Conservation (phyloP, 1,140 invertebrate genomes). For the Bombus picipes region DNA sequence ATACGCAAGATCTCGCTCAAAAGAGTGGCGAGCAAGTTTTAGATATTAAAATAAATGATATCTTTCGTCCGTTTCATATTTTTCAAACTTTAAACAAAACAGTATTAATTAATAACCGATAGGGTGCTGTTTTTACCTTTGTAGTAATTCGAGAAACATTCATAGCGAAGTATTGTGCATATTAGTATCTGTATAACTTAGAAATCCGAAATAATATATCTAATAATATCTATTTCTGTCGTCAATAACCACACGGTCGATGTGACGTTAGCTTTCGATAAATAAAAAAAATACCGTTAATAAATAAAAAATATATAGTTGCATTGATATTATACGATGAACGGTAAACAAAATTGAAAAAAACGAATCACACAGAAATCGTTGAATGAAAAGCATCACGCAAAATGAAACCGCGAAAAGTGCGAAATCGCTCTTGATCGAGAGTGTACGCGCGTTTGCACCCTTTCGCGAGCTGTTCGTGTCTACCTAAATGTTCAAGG, state of each 20-base stretch:
- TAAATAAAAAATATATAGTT: not conserved
- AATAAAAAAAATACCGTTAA: not conserved
- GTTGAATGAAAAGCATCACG: not conserved
- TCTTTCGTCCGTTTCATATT: too few relatives aligned
- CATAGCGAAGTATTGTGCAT: too few relatives aligned
- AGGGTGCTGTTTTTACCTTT: too few relatives aligned
- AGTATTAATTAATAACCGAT: too few relatives aligned
- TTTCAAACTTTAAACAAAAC: too few relatives aligned
- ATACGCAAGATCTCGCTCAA: not conserved
- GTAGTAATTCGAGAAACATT: too few relatives aligned
- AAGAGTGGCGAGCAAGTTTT: not conserved
- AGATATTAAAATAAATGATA: too few relatives aligned
- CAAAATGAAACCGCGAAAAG: not conserved
- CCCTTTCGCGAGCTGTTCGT: not conserved
- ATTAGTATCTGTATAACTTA: too few relatives aligned
- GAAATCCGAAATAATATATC: too few relatives aligned
- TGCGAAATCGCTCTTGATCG: constrained; percentile 29
- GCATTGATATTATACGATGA: not conserved
- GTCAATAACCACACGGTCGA: too few relatives aligned
- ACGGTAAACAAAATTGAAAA: not conserved
- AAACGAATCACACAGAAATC: not conserved
- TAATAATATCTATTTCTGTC: too few relatives aligned
- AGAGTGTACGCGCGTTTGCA: constrained; percentile 46
- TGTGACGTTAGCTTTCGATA: not conserved
- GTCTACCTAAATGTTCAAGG: constrained; percentile 62